Percentiles rank a stretch among this genome's conserved stretches.
Conservation (phyloP, 2,888 invertebrate genomes). For the Drosophila lacicola region DNA sequence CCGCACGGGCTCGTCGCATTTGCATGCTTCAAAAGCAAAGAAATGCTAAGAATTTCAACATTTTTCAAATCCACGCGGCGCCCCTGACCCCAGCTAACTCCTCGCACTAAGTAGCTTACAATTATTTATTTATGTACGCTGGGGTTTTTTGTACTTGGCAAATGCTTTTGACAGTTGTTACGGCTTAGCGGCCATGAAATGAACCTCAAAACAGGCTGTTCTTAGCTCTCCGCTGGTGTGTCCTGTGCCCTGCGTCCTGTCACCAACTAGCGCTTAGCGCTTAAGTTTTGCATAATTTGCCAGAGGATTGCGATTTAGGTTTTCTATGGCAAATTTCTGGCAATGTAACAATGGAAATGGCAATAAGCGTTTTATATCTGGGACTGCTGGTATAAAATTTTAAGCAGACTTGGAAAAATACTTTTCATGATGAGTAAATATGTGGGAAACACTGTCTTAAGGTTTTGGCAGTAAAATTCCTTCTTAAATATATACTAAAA, state of each 20-base stretch:
- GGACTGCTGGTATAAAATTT: neutral
- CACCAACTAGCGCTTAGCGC: conserved; percentile 27
- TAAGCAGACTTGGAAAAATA: too few relatives aligned
- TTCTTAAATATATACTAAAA: too few relatives aligned
- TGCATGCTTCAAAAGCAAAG: conserved; percentile 42
- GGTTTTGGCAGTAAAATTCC: neutral
- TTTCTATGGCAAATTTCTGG: conserved; percentile 13
- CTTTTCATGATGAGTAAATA: too few relatives aligned
- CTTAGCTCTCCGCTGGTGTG: conserved; percentile 12
- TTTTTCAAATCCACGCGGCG: neutral
- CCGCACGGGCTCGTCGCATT: conserved; percentile 40
- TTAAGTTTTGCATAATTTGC: conserved; percentile 58
- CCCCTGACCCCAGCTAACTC: neutral
- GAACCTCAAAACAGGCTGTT: conserved; percentile 46
- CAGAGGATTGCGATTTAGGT: conserved; percentile 29
- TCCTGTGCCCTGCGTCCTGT: conserved; percentile 14
- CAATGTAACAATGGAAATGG: conserved; percentile 1
- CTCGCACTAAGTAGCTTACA: conserved; percentile 65
- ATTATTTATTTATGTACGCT: conserved; percentile 69
- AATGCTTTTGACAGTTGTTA: conserved; percentile 62
- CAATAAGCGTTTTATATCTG: neutral
- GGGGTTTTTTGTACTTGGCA: conserved; percentile 41
- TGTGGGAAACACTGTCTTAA: neutral
- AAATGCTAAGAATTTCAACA: conserved; percentile 33
- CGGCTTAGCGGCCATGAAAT: conserved; percentile 62